Conservation (phyloP, 2,113 vertebrate genomes). For the Pluvianellus socialis region DNA sequence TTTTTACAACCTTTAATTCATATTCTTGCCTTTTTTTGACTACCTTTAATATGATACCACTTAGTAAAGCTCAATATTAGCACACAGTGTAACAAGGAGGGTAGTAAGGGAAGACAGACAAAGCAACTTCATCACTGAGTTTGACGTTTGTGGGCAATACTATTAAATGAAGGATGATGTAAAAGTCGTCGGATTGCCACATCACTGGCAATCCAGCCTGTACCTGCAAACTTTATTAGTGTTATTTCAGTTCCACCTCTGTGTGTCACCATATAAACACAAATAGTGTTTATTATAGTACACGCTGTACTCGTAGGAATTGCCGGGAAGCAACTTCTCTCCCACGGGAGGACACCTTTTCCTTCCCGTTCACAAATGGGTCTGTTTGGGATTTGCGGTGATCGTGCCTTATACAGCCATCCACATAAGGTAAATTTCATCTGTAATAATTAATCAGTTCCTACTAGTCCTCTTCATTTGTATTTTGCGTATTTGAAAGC, state of each 20-base stretch:
- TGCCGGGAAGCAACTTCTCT: background rate
- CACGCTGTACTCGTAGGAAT: background rate
- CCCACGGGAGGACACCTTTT: background rate
- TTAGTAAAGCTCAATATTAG: background rate
- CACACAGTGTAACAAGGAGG: background rate
- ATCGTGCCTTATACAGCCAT: accelerated
- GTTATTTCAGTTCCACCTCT: background rate
- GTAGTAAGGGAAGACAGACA: background rate
- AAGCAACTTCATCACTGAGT: background rate
- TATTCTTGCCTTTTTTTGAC: background rate
- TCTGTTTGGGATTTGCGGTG: background rate
- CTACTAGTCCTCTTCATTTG: background rate
- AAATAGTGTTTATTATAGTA: background rate
- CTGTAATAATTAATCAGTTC: background rate
- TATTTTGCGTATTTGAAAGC: background rate
- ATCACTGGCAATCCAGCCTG: background rate
- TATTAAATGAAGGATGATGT: background rate
- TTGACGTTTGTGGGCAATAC: background rate
- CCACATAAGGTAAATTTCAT: accelerated
- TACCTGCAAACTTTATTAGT: background rate
- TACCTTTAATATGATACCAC: background rate
- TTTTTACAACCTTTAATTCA: background rate
- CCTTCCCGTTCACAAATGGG: background rate
- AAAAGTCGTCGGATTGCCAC: background rate
- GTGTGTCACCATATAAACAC: background rate